A percentile compares a stretch with the other conserved stretches of the same genome.
Evolutionary conservation across 2,888 invertebrate genomes (phyloP).

Genomic region (Calephelis perditalis): DNA sequence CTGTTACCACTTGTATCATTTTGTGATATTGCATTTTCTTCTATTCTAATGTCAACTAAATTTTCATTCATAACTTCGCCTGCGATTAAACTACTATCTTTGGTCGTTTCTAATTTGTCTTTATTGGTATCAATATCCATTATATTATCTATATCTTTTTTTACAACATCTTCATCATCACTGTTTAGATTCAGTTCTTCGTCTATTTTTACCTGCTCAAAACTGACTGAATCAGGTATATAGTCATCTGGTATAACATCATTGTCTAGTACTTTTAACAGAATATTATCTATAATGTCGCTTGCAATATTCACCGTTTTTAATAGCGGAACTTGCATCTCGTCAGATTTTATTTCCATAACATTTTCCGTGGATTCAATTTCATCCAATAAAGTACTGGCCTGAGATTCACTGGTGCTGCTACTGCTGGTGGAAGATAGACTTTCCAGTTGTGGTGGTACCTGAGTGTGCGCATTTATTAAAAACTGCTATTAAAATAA

Average conservation of each 20-base stretch:
- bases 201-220: background rate
- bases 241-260: background rate
- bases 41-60: no score
- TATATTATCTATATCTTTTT: background rate
- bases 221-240: background rate
- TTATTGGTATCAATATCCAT: background rate
- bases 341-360: background rate
- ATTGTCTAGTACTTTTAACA: background rate
- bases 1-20: no score
- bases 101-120: no score
- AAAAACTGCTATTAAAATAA: no score
- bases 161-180: conserved; percentile 13
- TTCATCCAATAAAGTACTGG: background rate
- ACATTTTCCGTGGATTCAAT: background rate
- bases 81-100: no score
- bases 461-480: background rate
- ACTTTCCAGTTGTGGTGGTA: background rate
- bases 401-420: background rate
- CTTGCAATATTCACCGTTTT: background rate
- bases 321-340: background rate
- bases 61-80: no score
- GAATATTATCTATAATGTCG: background rate
- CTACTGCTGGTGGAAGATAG: background rate
- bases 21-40: no score
- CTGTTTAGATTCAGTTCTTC: background rate